Conservation (phyloP, 2,888 invertebrate species). For the Tetragnatha montana region DNA sequence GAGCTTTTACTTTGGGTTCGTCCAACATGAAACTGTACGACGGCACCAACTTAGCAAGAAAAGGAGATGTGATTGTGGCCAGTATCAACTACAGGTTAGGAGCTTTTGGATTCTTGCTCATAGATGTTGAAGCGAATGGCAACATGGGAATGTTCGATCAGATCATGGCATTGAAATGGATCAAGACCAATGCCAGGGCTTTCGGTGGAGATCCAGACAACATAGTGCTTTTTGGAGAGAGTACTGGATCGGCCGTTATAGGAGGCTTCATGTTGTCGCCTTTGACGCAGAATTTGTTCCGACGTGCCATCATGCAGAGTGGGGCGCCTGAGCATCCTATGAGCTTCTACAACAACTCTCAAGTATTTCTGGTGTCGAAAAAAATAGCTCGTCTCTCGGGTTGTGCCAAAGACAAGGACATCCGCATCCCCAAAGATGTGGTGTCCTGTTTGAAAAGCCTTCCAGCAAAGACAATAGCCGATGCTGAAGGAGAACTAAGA, state of each 20-base stretch:
- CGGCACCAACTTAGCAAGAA: slow-evolving; percentile 38
- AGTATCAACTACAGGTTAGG: slow-evolving; percentile 69
- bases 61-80: slow-evolving; percentile 67
- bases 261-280: not conserved
- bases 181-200: slow-evolving; percentile 47
- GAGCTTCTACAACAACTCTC: slow-evolving; percentile 24
- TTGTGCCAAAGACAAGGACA: not conserved
- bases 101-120: slow-evolving; percentile 63
- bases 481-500: slow-evolving; percentile 50
- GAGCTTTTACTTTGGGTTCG: slow-evolving; percentile 61
- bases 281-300: slow-evolving; percentile 16
- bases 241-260: slow-evolving; percentile 69
- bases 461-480: slow-evolving; percentile 18
- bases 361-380: not conserved
- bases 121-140: slow-evolving; percentile 55
- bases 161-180: slow-evolving; percentile 64
- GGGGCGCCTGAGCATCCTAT: slow-evolving; percentile 25
- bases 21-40: slow-evolving; percentile 46
- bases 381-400: not conserved
- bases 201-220: slow-evolving; percentile 66
- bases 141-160: slow-evolving; percentile 71
- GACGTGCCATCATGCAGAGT: slow-evolving; percentile 28
- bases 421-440: not conserved
- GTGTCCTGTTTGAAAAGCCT: slow-evolving; percentile 22
- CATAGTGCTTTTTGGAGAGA: slow-evolving; percentile 65